Evolutionary conservation across 1,140 invertebrate species (phyloP).

Genomic region (Anastatus disparis): DNA sequence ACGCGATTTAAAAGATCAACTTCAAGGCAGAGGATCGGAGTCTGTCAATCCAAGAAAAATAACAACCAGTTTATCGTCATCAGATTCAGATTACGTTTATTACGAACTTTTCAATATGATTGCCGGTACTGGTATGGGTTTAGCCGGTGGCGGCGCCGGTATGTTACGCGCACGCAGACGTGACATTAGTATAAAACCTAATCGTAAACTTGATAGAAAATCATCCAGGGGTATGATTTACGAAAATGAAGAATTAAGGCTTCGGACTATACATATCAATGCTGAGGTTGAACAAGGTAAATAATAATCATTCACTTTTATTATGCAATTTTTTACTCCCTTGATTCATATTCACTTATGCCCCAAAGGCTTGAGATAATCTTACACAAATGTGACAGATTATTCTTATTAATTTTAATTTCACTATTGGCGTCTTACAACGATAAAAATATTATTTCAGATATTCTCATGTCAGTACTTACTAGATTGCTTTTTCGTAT

Average conservation of each 20-base stretch:
- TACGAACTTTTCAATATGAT: slow-evolving; percentile 51
- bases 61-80: too few relatives aligned
- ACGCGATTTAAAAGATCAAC: slow-evolving; percentile 2
- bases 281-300: slow-evolving; percentile 91
- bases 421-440: too few relatives aligned
- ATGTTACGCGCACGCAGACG: slow-evolving; percentile 77
- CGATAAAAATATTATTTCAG: too few relatives aligned
- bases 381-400: too few relatives aligned
- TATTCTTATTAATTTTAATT: too few relatives aligned
- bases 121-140: slow-evolving; percentile 53
- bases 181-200: slow-evolving; percentile 79
- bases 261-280: slow-evolving; percentile 91
- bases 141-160: slow-evolving; percentile 57
- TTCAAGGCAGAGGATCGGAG: not conserved
- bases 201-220: slow-evolving; percentile 82
- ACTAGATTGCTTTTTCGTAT: too few relatives aligned
- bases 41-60: too few relatives aligned
- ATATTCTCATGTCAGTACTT: too few relatives aligned
- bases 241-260: slow-evolving; percentile 90
- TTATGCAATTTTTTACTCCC: too few relatives aligned
- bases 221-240: slow-evolving; percentile 88
- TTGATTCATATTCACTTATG: too few relatives aligned
- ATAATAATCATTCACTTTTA: too few relatives aligned
- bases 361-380: too few relatives aligned
- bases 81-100: not conserved